Evolutionary conservation across 2,888 invertebrate genomes (phyloP), one percentile per base, ranked within the genome.

Genomic region (Acutogordius australiensis): DNA sequence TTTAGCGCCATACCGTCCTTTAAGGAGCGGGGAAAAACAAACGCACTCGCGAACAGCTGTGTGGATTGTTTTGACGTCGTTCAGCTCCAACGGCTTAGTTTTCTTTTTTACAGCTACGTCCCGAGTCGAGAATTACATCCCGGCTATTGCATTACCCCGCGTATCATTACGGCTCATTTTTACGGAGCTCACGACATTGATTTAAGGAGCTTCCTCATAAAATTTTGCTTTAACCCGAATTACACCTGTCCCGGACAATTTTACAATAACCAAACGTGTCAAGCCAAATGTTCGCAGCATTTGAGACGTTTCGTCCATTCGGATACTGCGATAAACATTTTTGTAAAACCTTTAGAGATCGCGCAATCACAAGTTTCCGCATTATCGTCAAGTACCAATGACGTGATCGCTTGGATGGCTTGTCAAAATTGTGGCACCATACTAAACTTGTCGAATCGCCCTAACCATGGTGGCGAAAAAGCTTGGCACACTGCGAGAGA

Each of bases 191-290:
- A 57, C 18, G 58, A 57, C 23, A 29, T 57, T 28, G 29, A 29
- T 29, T 26, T 57, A 4, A 4, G 26, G 4, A 30, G 4, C 58
- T 57, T 29, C 23, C 26, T 57, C 2, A 4, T 4, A 28, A 4
- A 23, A 13, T 57, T 62, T 57, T 57, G 58, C 29, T 57, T 57
- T 30, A 23, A 57, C 23, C 29, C 28, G 4, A 23, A 57, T 29
- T 57, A 57, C 23, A 4, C 4, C 28, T 57, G 58, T 29, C 58
- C 58, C 2, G n/a, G 44, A 8, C n/a, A n/a, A n/a, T n/a, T n/a
- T n/a, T n/a, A n/a, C n/a, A 51, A 23, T 26, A 8, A 8, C 8
- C 8, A 23, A 8, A 2, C 18, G 27, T 29, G 30, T 23, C 28
- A 29, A 23, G 28, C 58, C 18, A 28, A 4, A 18, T 29, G 4